Conservation (phyloP, 2,888 invertebrate genomes). For the Pyrrhosoma nymphula region DNA sequence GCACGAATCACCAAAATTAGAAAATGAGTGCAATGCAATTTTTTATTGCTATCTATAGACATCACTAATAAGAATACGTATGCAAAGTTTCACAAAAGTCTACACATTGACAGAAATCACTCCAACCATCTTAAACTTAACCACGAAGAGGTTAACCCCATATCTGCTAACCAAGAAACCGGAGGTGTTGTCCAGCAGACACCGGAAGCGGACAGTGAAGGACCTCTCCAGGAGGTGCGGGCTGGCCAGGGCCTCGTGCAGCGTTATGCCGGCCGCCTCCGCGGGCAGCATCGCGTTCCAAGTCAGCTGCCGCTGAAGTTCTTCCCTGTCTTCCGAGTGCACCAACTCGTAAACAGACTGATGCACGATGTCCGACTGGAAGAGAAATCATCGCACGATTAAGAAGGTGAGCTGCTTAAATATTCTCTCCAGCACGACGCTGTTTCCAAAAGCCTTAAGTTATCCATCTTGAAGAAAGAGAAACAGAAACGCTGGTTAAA, state of each 20-base stretch:
- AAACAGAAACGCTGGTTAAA: too few relatives aligned
- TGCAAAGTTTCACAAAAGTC: too few relatives aligned
- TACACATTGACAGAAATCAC: too few relatives aligned
- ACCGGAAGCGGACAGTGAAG: conserved; percentile 99
- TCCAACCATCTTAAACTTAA: too few relatives aligned
- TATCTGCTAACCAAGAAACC: conserved; percentile 90
- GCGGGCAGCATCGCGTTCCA: conserved; percentile 95
- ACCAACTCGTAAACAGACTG: conserved; percentile 99
- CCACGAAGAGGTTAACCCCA: too few relatives aligned
- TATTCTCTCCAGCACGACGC: background rate
- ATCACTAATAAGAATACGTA: too few relatives aligned
- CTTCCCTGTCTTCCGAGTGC: conserved; percentile 99
- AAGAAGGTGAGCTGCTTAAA: background rate
- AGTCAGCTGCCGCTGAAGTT: conserved; percentile 95
- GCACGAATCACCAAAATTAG: too few relatives aligned
- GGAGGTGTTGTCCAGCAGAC: conserved; percentile 99
- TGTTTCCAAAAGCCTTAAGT: too few relatives aligned
- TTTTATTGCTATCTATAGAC: too few relatives aligned
- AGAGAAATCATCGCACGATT: conserved; percentile 73
- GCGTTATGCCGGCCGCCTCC: conserved; percentile 86
- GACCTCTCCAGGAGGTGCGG: conserved; percentile 96
- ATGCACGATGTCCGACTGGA: conserved; percentile 99
- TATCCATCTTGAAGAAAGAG: too few relatives aligned
- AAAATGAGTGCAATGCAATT: too few relatives aligned
- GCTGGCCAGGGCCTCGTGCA: conserved; percentile 93